Evolutionary conservation across 2,888 invertebrate species (phyloP), one percentile per base, ranked within the genome.

Genomic region (Taphrorychus bicolor): DNA sequence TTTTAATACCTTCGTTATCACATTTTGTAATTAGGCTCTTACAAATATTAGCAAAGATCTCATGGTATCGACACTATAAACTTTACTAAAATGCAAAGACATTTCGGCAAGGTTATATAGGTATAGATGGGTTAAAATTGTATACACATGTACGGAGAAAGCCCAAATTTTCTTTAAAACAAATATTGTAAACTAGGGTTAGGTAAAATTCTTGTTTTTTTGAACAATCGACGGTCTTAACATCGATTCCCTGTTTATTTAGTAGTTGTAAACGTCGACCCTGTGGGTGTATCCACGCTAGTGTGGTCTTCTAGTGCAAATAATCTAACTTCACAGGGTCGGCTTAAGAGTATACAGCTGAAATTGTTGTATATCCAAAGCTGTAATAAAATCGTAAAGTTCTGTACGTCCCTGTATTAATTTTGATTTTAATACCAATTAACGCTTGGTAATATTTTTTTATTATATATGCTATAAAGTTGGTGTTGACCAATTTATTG

Each of bases 101-200:
- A 32, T 32, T 32, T 32, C 32, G 7, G 32, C 32, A 32, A 11
- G 32, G 3, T 69, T 69, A 40, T 68, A 63, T 63, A 68, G 59
- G 40, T 42, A 19, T 40, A 24, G 21, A 58, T 63, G 62, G 59
- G 63, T 53, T 52, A 62, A 62, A 40, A 42, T 21, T 16, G 22
- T 53, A 32, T 54, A n/a, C n/a, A n/a, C n/a, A n/a, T 5, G 32
- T 32, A 7, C 2, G 45, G 60, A 59, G 64, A 69, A 64, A 69
- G 60, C 60, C 57, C n/a, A 22, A 40, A 23, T 60, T 60, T 69
- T 60, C 64, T 17, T 22, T 58, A 64, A 69, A 64, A 57, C 60
- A 69, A 69, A 69, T 60, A 69, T 69, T 69, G 23, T 68, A 63
- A 68, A 68, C 62, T 45, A 21, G 14, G 42, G 22, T 17, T 63